These are phyloP conservation scores for Aricia agestis DNA, from an alignment of 1,140 invertebrate genomes.

Conservation along the genomic window DNA sequence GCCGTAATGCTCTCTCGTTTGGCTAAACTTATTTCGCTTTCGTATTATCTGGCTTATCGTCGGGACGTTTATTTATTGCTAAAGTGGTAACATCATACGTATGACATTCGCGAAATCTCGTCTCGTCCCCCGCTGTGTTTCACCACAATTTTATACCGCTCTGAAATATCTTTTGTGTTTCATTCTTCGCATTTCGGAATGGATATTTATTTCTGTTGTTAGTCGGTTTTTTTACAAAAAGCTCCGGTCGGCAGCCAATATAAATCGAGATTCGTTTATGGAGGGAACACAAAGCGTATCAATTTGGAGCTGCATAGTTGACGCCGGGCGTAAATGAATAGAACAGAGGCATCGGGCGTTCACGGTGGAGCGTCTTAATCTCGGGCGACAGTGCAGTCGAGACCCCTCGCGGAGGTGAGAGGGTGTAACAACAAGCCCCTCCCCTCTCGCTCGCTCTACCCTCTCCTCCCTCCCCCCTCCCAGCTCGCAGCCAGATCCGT, in stretches of 20 bases:
- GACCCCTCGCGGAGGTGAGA: slow-evolving; percentile 68
- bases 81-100: slow-evolving; percentile 57
- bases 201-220: not conserved
- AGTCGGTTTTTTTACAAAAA: not conserved
- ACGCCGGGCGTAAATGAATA: slow-evolving; percentile 1
- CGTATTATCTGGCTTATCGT: slow-evolving; percentile 70
- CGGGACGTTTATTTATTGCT: slow-evolving; percentile 67
- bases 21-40: slow-evolving; percentile 72
- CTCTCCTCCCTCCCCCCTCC: slow-evolving; percentile 46
- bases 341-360: slow-evolving; percentile 1
- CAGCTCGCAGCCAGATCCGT: slow-evolving; percentile 61
- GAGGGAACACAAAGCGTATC: not conserved
- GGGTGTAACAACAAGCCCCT: slow-evolving; percentile 69
- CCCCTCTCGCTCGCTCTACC: slow-evolving; percentile 36
- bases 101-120: slow-evolving; percentile 34
- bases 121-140: not conserved
- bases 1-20: slow-evolving; percentile 74
- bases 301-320: not conserved
- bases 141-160: not conserved
- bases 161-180: not conserved
- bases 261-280: not conserved
- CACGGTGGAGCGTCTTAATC: slow-evolving; percentile 56
- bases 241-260: not conserved
- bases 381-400: slow-evolving; percentile 60
- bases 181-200: not conserved